A percentile compares a stretch with the other conserved stretches of the same genome.
phyloP scores from a whole-genome alignment of 2,113 vertebrate genomes.

The Monopterus albus region DNA sequence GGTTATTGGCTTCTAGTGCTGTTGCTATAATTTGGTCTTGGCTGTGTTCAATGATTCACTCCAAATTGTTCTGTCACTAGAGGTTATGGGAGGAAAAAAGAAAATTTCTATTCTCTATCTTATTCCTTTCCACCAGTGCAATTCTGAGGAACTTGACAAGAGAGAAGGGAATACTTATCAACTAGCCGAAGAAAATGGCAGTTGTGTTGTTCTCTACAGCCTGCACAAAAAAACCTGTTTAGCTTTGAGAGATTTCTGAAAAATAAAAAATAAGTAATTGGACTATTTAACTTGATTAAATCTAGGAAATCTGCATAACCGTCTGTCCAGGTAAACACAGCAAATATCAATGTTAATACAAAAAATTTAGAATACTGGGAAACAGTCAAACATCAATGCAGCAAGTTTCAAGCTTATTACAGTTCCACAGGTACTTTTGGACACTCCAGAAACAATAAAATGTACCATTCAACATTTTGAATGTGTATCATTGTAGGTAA shows the following conservation, averaged over 20 bases:
- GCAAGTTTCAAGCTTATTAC: neutral
- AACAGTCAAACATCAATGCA: neutral
- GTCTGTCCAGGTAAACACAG: slow-evolving; percentile 11
- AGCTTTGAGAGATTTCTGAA: neutral
- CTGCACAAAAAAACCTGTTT: slow-evolving; percentile 17
- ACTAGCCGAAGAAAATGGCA: slow-evolving; percentile 10
- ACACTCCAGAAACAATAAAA: no score
- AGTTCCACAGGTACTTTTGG: no score
- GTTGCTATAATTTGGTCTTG: slow-evolving; percentile 67
- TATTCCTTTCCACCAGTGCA: slow-evolving; percentile 36
- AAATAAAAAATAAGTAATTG: slow-evolving; percentile 15
- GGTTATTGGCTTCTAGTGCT: slow-evolving; percentile 67
- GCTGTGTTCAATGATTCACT: slow-evolving; percentile 69
- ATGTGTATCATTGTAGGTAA: neutral
- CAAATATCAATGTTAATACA: neutral
- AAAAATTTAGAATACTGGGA: neutral
- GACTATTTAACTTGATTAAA: slow-evolving; percentile 14
- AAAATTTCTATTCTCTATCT: slow-evolving; percentile 54
- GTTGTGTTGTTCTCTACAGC: slow-evolving; percentile 11
- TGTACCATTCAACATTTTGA: neutral
- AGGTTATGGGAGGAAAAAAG: slow-evolving; percentile 51
- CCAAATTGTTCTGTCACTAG: slow-evolving; percentile 75
- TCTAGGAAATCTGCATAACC: slow-evolving; percentile 1
- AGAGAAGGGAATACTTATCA: slow-evolving; percentile 42
- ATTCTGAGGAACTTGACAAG: slow-evolving; percentile 24